A percentile compares a stretch with the other conserved stretches of the same genome.
phyloP scores from a whole-genome alignment of 2,113 vertebrate species.

The Rhinichthys klamathensis region DNA sequence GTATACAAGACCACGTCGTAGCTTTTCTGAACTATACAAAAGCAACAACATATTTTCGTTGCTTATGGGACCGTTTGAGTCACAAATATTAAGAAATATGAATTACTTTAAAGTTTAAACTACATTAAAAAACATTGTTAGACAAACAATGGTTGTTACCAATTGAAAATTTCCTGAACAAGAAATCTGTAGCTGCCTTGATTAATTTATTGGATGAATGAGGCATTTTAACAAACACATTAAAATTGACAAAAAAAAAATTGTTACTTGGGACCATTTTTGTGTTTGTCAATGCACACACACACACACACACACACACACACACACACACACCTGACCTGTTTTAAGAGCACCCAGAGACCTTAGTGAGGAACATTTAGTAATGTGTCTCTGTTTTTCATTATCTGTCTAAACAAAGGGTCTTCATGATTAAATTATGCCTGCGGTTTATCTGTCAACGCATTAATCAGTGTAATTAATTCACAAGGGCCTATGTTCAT shows the following conservation, averaged over 20 bases:
- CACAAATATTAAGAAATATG: background rate
- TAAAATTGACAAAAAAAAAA: background rate
- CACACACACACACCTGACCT: constrained; percentile 15
- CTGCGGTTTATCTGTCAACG: background rate
- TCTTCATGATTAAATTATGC: background rate
- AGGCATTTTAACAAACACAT: background rate
- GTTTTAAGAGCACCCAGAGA: background rate
- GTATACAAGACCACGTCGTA: background rate
- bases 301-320: too few species aligned
- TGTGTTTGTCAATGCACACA: background rate
- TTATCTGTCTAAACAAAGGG: background rate
- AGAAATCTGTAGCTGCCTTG: background rate
- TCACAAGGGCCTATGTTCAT: background rate
- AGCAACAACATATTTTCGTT: background rate
- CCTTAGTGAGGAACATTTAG: background rate
- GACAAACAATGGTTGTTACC: background rate
- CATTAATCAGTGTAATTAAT: constrained; percentile 6
- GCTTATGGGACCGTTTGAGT: background rate
- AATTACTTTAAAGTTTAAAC: background rate
- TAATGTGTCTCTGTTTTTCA: background rate
- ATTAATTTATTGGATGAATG: background rate
- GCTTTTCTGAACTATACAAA: background rate
- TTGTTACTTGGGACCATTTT: too few species aligned
- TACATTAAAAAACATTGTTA: background rate
- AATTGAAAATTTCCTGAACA: background rate